Evolutionary conservation across 2,113 vertebrate species (phyloP), one percentile per base, ranked within the genome.

Genomic region (Dermatemys mawii): DNA sequence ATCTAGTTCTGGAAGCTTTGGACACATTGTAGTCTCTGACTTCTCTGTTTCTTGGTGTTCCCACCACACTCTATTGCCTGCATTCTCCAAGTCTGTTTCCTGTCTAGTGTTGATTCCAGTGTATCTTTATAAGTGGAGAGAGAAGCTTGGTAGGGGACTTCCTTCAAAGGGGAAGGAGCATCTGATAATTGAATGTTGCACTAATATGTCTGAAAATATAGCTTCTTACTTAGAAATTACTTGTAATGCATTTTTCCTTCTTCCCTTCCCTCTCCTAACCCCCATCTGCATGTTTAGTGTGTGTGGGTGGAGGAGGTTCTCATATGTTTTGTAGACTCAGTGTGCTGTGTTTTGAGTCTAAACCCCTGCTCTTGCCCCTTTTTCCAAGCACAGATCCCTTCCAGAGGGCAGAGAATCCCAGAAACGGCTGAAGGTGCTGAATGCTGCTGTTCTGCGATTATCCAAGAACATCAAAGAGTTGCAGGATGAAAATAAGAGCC

Each of bases 391-490:
- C 75, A 98, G 98, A 86, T 78, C 87, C 17, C 49, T 27, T 5
- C 51, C 93, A 6, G 99, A 99, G 95, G 98, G 97, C 89, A 98
- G 98, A 95, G 96, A 97, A 19, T 98, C 98, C 55, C 97, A 98
- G 22, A 98, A 97, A 48, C 98, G 98, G 87, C 98, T 99, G 38
- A 99, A 98, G 88, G 97, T 97, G 24, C 94, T 99, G 82, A 98
- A 97, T 94, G 97, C 98, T 19, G 97, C 98, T 9, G 96, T 99
- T 78, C 96, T 98, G 84, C 98, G 97, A 87, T 87, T 99, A 92
- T 98, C 99, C 19, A 98, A 98, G 91, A 98, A 97, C 10, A 88
- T 99, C 86, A 98, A 98, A 92, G 98, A 99, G 46, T 86, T 99
- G 70, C 99, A 99, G 1, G 97, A 98, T 87, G 99, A 99, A 96